Evolutionary conservation across 1,140 invertebrate species (phyloP), one percentile per base, ranked within the genome.

Genomic region (Oncopeltus fasciatus): DNA sequence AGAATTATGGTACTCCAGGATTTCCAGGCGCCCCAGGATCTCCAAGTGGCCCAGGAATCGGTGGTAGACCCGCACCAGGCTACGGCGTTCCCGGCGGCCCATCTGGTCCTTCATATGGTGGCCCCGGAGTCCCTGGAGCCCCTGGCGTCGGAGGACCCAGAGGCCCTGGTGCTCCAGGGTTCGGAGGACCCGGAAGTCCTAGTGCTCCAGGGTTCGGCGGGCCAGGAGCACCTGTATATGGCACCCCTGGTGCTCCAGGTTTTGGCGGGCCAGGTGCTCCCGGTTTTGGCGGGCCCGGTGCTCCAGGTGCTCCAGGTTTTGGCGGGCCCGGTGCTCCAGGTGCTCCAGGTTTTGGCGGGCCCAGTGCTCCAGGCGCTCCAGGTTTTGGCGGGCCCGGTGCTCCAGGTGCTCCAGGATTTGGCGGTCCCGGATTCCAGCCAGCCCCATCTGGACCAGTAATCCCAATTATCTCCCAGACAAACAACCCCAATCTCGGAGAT

Each of bases 391-490:
- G 65, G 11, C 56, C 28, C 57, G 31, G 18, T 14, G 60, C 60
- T 28, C 24, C 33, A 14, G 59, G 59, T 4, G n/a, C n/a, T n/a
- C n/a, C n/a, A n/a, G n/a, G 57, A 46, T 1, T 62, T 49, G 16
- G 18, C 11, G 28, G 33, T 24, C 31, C 43, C n/a, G 16, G 63
- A 51, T 24, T 47, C 24, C 5, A 38, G 31, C 18, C 57, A 4
- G 24, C 18, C n/a, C 56, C 65, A 14, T 29, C 60, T 16, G 62
- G 62, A 20, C 66, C 66, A 16, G 29, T 65, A 20, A 65, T 67
- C 31, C 61, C 66, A 16, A 67, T 67, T 33, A 61, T 67, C 16
- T 63, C 61, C 33, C 59, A 63, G 14, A 57, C 59, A 18, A 67
- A 67, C 59, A 38, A 61, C 4, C 64, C 64, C 0, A 63, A 65